Percentiles rank a stretch among this genome's conserved stretches.
Evolutionary conservation across 1,140 invertebrate genomes (phyloP).

Genomic region (Drosophila rufa): DNA sequence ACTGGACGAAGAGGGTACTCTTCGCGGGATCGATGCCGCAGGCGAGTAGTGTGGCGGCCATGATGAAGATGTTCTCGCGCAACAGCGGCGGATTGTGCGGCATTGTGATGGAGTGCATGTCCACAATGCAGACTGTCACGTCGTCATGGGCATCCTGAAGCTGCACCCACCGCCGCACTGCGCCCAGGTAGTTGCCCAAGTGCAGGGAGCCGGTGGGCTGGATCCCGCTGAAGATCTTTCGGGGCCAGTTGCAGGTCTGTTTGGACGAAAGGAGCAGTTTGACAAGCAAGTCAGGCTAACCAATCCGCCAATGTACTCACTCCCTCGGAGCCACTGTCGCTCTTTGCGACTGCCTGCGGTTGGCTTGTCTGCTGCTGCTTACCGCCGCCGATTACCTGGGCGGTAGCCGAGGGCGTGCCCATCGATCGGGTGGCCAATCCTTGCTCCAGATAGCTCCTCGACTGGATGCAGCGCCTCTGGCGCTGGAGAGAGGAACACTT

Average conservation of each 20-base stretch:
- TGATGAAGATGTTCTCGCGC: constrained; percentile 90
- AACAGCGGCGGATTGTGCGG: constrained; percentile 91
- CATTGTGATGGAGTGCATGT: constrained; percentile 97
- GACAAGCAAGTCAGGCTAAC: neutral
- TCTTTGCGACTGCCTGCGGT: neutral
- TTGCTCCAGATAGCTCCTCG: neutral
- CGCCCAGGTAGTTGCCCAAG: constrained; percentile 98
- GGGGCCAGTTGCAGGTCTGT: constrained; percentile 81
- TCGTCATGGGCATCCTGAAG: constrained; percentile 91
- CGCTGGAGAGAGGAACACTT: neutral
- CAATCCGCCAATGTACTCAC: neutral
- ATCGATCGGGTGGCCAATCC: neutral
- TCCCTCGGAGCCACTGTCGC: neutral
- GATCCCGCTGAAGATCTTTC: constrained; percentile 95
- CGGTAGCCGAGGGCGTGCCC: constrained; percentile 15
- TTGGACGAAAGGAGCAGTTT: neutral
- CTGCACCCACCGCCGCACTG: constrained; percentile 93
- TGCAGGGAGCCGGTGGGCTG: constrained; percentile 98
- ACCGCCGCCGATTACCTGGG: constrained; percentile 4
- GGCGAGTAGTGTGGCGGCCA: constrained; percentile 94
- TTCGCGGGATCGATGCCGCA: constrained; percentile 95
- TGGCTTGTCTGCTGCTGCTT: constrained; percentile 13
- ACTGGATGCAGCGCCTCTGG: constrained; percentile 2
- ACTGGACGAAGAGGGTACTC: constrained; percentile 96
- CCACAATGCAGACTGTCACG: constrained; percentile 94